phyloP scores from a whole-genome alignment of 2,113 vertebrate genomes.

The Lophochroa leadbeateri region DNA sequence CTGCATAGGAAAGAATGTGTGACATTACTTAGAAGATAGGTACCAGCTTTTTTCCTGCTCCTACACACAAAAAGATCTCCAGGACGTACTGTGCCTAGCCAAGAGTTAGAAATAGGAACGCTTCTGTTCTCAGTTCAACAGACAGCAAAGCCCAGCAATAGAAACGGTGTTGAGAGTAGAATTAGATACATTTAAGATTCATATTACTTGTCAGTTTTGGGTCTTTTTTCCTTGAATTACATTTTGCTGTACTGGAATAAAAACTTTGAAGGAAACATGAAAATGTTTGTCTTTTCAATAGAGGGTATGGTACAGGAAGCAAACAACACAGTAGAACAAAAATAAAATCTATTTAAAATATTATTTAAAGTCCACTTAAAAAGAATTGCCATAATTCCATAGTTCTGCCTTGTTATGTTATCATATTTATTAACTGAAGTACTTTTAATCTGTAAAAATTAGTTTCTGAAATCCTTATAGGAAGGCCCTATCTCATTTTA shows the following conservation, averaged over 20 bases:
- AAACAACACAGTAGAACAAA: neutral
- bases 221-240: neutral
- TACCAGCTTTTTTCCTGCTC: rapidly evolving
- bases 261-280: neutral
- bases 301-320: neutral
- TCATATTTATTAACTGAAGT: neutral
- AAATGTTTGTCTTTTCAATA: neutral
- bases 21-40: neutral
- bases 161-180: neutral
- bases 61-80: neutral
- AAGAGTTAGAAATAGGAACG: neutral
- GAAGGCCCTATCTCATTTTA: neutral
- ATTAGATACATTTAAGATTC: neutral
- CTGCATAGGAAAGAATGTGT: neutral
- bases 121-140: neutral
- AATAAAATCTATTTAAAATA: neutral
- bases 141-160: neutral
- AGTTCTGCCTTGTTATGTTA: neutral
- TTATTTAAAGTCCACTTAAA: neutral
- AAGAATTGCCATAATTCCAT: neutral
- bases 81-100: neutral
- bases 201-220: neutral
- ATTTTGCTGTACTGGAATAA: neutral
- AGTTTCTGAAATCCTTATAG: neutral
- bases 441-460: neutral